Percentiles rank a stretch among this genome's conserved stretches.
Conservation (phyloP, 1,140 invertebrate genomes). For the Pomacea maculata region DNA sequence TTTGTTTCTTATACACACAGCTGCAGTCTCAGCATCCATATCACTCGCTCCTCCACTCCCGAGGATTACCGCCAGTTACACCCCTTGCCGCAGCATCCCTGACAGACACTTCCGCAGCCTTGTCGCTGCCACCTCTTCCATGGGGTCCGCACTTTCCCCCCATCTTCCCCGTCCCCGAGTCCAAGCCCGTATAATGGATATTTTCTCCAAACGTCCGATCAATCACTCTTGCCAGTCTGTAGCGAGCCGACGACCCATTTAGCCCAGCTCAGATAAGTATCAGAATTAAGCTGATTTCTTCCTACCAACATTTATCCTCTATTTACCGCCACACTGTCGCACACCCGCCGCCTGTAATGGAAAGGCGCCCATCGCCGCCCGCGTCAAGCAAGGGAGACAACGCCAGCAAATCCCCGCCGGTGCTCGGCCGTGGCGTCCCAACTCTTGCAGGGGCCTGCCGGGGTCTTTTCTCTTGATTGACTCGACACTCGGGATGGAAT, state of each 20-base stretch:
- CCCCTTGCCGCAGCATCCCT: no score
- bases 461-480: constrained; percentile 10
- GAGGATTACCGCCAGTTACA: no score
- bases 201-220: constrained; percentile 7
- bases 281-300: constrained; percentile 14
- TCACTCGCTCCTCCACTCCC: no score
- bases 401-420: neutral
- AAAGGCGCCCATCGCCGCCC: no score
- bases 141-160: neutral
- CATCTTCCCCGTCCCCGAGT: neutral
- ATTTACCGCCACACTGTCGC: constrained; percentile 9
- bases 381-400: no score
- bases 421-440: neutral
- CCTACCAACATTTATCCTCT: constrained; percentile 10
- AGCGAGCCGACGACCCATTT: neutral
- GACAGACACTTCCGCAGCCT: no score
- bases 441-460: neutral
- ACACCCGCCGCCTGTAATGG: neutral
- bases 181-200: neutral
- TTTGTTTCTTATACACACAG: no score
- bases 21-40: no score
- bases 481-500: constrained; percentile 4
- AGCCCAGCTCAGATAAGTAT: constrained; percentile 17
- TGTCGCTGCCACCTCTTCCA: no score
- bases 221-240: neutral